phyloP scores from a whole-genome alignment of 2,888 invertebrate species.

The Drosophila paramelanica region DNA sequence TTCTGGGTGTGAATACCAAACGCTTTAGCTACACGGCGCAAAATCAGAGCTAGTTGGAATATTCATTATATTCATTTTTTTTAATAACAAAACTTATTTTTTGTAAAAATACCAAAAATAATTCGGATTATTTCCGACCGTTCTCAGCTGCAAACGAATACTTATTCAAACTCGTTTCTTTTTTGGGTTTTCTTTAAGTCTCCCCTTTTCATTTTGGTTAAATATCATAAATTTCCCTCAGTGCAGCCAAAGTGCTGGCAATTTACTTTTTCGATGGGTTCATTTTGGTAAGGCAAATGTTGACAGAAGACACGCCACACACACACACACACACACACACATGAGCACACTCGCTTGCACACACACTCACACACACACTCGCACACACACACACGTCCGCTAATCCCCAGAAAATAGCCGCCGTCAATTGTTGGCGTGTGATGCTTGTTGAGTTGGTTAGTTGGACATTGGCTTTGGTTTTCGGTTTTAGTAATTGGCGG shows the following conservation, averaged over 20 bases:
- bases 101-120: no score
- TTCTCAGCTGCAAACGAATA: no score
- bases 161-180: no score
- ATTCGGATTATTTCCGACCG: no score
- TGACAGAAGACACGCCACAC: conserved; percentile 49
- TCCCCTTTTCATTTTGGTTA: no score
- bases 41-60: background rate
- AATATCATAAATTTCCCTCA: conserved; percentile 8
- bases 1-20: background rate
- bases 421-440: conserved; percentile 63
- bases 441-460: conserved; percentile 54
- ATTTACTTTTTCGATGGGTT: conserved; percentile 57
- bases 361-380: background rate
- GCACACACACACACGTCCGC: conserved; percentile 19
- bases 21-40: background rate
- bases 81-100: no score
- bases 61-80: background rate
- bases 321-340: conserved; percentile 4
- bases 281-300: conserved; percentile 55
- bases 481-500: conserved; percentile 10
- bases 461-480: conserved; percentile 41
- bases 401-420: conserved; percentile 69
- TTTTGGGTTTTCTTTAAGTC: no score
- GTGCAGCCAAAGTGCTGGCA: conserved; percentile 40
- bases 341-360: background rate